Conservation (phyloP, 2,888 invertebrate species). For the Lysandra bellargus region DNA sequence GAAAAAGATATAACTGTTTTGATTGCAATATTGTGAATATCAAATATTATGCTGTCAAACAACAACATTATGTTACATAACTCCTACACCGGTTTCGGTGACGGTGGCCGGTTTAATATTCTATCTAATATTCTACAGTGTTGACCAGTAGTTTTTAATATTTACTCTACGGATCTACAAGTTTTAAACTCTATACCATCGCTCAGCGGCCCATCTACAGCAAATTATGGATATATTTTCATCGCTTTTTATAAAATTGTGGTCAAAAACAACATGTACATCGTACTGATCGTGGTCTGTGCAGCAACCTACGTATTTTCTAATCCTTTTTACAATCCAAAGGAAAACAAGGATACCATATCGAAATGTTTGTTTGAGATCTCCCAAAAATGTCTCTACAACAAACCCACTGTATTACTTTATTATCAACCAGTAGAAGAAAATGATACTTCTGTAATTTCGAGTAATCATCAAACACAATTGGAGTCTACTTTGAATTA, state of each 20-base stretch:
- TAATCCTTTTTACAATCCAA: background rate
- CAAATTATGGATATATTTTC: background rate
- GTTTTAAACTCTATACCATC: background rate
- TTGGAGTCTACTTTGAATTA: background rate
- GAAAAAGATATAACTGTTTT: background rate
- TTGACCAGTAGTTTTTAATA: background rate
- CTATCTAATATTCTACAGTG: background rate
- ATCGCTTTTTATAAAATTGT: background rate
- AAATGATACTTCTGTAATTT: background rate
- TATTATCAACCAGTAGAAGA: background rate
- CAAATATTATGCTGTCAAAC: background rate
- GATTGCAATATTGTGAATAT: background rate
- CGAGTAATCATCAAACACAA: background rate
- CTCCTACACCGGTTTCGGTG: background rate
- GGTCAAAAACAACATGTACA: slow-evolving; percentile 5
- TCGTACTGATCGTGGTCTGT: background rate
- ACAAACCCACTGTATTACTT: slow-evolving; percentile 32
- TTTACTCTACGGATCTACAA: background rate
- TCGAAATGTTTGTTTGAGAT: slow-evolving; percentile 9
- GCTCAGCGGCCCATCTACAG: background rate
- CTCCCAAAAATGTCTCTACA: background rate
- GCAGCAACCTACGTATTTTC: background rate
- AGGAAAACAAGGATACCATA: background rate
- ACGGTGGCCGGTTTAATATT: too few relatives aligned
- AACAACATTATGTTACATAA: background rate